These are phyloP conservation scores for Hirudinaria manillensis DNA, from an alignment of 2,888 invertebrate species.

Conservation along the genomic window DNA sequence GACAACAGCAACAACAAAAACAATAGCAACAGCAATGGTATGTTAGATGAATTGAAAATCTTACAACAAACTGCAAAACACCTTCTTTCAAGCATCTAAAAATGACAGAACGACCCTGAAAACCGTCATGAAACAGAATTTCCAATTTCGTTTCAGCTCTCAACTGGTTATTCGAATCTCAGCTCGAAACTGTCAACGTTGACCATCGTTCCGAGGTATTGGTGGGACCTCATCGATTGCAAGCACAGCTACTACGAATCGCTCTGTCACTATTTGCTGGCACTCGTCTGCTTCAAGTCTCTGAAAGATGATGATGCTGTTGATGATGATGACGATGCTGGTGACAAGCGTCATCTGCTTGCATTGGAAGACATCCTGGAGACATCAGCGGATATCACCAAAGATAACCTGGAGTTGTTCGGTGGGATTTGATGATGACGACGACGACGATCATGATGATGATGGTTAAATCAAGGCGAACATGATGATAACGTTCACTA, in stretches of 20 bases:
- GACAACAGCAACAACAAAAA: too few relatives aligned
- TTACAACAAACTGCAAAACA: too few relatives aligned
- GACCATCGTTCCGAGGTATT: not conserved
- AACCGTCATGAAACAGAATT: too few relatives aligned
- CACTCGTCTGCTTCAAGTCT: not conserved
- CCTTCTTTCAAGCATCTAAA: too few relatives aligned
- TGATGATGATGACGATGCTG: not conserved
- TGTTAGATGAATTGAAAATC: too few relatives aligned
- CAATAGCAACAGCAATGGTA: too few relatives aligned
- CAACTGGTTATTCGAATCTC: not conserved
- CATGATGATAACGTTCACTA: too few relatives aligned
- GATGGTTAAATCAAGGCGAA: not conserved
- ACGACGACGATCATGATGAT: not conserved
- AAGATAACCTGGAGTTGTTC: not conserved
- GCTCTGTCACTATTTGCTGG: not conserved
- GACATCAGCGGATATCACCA: too few relatives aligned
- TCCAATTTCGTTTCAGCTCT: not conserved
- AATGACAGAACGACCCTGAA: too few relatives aligned
- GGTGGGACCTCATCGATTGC: constrained; percentile 19
- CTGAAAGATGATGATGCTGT: not conserved
- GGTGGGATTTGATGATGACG: not conserved
- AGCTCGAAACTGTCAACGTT: not conserved
- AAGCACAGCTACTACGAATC: constrained; percentile 19
- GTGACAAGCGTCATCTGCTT: too few relatives aligned
- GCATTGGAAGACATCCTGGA: too few relatives aligned